Conservation (phyloP, 2,888 invertebrate genomes). For the Ornithoptera priamus region DNA sequence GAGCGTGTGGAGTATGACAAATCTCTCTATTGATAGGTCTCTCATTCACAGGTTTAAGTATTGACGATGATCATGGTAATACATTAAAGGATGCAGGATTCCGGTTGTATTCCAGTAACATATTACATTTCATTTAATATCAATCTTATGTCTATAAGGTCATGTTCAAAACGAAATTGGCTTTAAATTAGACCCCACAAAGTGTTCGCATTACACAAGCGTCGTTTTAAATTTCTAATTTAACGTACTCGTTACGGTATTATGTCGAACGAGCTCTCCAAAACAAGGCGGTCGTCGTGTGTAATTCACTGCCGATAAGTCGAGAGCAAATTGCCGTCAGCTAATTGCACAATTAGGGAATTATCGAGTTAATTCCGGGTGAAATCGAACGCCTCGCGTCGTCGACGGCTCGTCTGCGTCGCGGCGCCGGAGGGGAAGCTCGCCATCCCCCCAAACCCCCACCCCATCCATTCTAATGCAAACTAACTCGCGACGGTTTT, state of each 20-base stretch:
- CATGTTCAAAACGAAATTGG: no score
- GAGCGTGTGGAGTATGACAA: no score
- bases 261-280: slow-evolving; percentile 22
- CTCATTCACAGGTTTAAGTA: no score
- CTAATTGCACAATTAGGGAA: slow-evolving; percentile 75
- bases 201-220: slow-evolving; percentile 8
- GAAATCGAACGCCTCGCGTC: slow-evolving; percentile 60
- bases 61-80: no score
- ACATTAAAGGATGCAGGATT: no score
- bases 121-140: no score
- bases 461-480: slow-evolving; percentile 63
- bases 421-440: slow-evolving; percentile 34
- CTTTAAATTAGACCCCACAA: no score
- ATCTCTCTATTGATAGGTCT: no score
- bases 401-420: slow-evolving; percentile 40
- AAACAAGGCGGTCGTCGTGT: slow-evolving; percentile 31
- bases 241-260: slow-evolving; percentile 28
- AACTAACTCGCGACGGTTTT: slow-evolving; percentile 57
- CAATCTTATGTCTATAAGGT: no score
- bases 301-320: slow-evolving; percentile 52
- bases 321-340: slow-evolving; percentile 63
- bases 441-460: background rate
- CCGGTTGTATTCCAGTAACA: no score
- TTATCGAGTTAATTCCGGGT: slow-evolving; percentile 75
- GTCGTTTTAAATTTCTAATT: slow-evolving; percentile 24